phyloP scores from a whole-genome alignment of 2,113 vertebrate genomes.

The Chamaea fasciata region DNA sequence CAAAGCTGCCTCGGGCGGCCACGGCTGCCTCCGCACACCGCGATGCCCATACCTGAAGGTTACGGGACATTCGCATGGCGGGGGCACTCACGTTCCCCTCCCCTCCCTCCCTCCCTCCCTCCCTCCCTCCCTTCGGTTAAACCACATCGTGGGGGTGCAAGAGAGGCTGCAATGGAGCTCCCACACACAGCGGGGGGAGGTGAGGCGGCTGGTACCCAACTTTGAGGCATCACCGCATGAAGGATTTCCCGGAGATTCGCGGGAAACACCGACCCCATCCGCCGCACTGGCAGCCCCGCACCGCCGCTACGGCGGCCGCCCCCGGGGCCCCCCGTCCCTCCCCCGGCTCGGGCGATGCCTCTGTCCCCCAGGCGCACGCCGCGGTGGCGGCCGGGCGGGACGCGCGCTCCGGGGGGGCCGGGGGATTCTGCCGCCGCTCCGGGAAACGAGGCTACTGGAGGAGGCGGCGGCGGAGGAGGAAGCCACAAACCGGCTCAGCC shows the following conservation, averaged over 20 bases:
- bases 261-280: neutral
- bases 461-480: neutral
- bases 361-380: neutral
- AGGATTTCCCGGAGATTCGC: neutral
- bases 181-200: neutral
- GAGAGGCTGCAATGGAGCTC: neutral
- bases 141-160: neutral
- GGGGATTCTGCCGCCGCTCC: slow-evolving; percentile 10
- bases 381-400: neutral
- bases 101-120: too few species aligned
- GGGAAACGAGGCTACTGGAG: neutral
- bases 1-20: neutral
- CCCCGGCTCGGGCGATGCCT: neutral
- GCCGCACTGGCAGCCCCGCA: neutral
- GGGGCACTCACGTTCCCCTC: neutral
- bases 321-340: neutral
- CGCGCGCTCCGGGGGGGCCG: neutral
- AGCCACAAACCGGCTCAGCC: neutral
- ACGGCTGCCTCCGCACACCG: neutral
- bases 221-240: neutral
- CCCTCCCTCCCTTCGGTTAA: neutral
- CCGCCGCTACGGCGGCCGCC: neutral
- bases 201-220: neutral
- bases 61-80: neutral
- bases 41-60: neutral